Percentiles rank a stretch among this genome's conserved stretches.
These are phyloP conservation scores for Saguinus oedipus DNA, from an alignment of 2,797 vertebrate genomes.

Conservation along the genomic window DNA sequence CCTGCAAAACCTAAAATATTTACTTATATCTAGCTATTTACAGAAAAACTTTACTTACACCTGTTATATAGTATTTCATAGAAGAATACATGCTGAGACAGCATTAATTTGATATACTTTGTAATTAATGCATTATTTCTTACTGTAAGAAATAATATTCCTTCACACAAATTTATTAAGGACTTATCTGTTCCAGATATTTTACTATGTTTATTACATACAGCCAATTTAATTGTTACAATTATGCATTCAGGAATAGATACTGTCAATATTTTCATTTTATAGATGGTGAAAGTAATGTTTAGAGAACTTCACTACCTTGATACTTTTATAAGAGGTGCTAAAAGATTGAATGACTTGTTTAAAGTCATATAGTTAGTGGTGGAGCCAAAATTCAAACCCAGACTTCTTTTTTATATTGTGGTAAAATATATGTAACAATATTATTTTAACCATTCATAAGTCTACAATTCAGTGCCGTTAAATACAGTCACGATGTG, in stretches of 20 bases:
- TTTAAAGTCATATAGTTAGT: not conserved
- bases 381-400: not conserved
- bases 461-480: not conserved
- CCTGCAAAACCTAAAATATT: not conserved
- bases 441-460: not conserved
- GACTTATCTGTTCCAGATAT: not conserved
- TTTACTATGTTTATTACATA: not conserved
- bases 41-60: not conserved
- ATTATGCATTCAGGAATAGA: not conserved
- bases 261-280: not conserved
- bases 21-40: constrained; percentile 7
- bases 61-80: not conserved
- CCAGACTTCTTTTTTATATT: not conserved
- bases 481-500: not conserved
- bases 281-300: not conserved
- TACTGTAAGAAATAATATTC: not conserved
- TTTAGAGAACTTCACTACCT: not conserved
- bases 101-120: not conserved
- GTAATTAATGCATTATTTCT: constrained; percentile 14
- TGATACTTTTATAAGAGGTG: not conserved
- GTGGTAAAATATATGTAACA: not conserved
- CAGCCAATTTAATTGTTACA: not conserved
- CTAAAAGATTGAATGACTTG: not conserved
- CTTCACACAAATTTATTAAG: constrained; percentile 32
- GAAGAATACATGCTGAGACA: not conserved